Evolutionary conservation across 2,797 vertebrate species (phyloP).

Genomic region (Mus minutoides): DNA sequence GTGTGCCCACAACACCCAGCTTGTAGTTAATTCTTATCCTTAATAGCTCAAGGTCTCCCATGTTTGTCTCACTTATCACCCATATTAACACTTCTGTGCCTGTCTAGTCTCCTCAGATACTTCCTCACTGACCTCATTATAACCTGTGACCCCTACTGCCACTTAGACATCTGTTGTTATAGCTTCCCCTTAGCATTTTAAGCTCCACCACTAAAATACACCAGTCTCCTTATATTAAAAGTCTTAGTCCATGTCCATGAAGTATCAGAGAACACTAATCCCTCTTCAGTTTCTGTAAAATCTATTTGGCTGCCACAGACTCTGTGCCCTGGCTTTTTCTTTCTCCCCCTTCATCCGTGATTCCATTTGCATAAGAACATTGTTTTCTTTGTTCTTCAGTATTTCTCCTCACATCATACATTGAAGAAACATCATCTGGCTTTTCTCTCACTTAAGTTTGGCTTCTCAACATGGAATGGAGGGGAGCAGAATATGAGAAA

Average conservation of each 20-base stretch:
- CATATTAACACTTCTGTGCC: neutral
- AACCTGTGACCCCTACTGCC: neutral
- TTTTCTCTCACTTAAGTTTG: constrained; percentile 10
- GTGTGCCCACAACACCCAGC: neutral
- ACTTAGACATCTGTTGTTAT: neutral
- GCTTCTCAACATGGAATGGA: neutral
- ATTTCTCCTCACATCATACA: neutral
- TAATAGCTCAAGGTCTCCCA: neutral
- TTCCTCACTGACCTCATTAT: neutral
- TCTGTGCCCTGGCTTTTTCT: neutral
- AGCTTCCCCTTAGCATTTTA: neutral
- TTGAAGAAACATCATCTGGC: neutral
- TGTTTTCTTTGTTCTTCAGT: neutral
- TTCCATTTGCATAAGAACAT: neutral
- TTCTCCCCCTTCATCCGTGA: neutral
- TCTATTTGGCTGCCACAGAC: neutral
- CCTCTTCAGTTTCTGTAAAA: neutral
- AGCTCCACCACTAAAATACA: neutral
- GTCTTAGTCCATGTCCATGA: neutral
- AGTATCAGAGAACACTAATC: neutral
- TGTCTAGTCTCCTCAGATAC: neutral
- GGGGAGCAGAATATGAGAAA: neutral
- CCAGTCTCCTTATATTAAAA: neutral
- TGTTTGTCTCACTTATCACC: neutral
- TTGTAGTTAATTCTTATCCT: neutral